Evolutionary conservation across 2,113 vertebrate species (phyloP).

Genomic region (Dissostichus mawsoni): DNA sequence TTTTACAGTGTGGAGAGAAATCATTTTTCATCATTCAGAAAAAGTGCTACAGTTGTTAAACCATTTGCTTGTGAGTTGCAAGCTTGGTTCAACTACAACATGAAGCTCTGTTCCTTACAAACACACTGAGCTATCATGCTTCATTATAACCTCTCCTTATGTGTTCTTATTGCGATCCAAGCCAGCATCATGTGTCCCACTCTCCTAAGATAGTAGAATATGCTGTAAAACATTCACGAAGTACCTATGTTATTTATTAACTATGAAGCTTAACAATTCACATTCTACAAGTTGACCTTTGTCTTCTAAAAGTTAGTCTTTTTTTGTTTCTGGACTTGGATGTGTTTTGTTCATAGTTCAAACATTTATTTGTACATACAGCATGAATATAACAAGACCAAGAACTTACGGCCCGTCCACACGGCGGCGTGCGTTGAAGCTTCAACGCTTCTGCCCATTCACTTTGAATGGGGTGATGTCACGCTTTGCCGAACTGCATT

Average conservation of each 20-base stretch:
- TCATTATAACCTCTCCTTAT: neutral
- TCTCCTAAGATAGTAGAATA: neutral
- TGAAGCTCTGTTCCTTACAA: neutral
- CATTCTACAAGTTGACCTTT: constrained; percentile 4
- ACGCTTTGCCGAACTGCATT: too few species aligned
- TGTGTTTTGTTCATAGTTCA: too few species aligned
- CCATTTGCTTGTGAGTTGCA: neutral
- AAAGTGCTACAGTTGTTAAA: neutral
- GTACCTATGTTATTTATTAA: neutral
- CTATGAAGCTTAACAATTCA: neutral
- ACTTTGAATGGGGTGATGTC: too few species aligned
- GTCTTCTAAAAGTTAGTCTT: neutral
- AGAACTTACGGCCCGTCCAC: too few species aligned
- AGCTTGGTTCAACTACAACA: neutral
- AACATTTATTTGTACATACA: too few species aligned
- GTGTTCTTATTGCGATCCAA: neutral
- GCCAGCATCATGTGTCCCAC: neutral
- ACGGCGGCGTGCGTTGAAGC: too few species aligned
- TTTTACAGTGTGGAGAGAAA: neutral
- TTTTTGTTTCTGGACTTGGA: too few species aligned
- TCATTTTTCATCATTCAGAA: neutral
- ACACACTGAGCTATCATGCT: neutral
- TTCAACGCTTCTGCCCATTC: too few species aligned
- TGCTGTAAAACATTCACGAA: neutral
- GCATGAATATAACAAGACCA: too few species aligned